These are phyloP conservation scores for Phocides pigmalion DNA, from an alignment of 1,140 invertebrate species.

Conservation along the genomic window DNA sequence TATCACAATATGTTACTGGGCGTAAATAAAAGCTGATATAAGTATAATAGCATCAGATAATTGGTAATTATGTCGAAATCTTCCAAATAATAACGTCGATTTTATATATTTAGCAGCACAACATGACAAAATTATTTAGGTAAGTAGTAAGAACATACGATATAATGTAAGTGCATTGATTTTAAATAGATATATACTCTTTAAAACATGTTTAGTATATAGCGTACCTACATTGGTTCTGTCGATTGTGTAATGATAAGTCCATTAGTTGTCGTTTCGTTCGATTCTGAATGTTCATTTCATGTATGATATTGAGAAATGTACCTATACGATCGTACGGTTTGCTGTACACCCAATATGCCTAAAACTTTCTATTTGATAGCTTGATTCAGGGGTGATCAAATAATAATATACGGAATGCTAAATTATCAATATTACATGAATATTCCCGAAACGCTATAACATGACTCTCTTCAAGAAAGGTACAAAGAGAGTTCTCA, in stretches of 20 bases:
- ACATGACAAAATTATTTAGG: slow-evolving; percentile 19
- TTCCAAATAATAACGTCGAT: not conserved
- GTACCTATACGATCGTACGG: too few species aligned
- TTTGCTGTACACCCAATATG: too few species aligned
- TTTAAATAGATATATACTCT: too few species aligned
- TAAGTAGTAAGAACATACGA: not conserved
- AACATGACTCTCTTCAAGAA: too few species aligned
- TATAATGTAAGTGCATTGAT: not conserved
- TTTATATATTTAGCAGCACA: not conserved
- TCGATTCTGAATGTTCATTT: too few species aligned
- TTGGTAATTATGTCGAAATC: slow-evolving; percentile 12
- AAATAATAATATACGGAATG: too few species aligned
- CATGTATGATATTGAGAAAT: too few species aligned
- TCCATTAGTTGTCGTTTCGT: not conserved
- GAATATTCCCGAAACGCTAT: too few species aligned
- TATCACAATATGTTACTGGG: slow-evolving; percentile 4
- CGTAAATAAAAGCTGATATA: slow-evolving; percentile 20
- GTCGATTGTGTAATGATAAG: slow-evolving; percentile 7
- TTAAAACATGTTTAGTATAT: not conserved
- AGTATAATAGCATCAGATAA: not conserved
- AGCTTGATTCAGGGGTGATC: too few species aligned
- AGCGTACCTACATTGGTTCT: not conserved
- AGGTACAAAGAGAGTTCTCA: too few species aligned
- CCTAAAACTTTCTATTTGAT: too few species aligned
- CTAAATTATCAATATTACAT: too few species aligned